A percentile compares a stretch with the other conserved stretches of the same genome.
These are phyloP conservation scores for Drosophila aldrichi DNA, from an alignment of 2,888 invertebrate genomes.

Conservation along the genomic window DNA sequence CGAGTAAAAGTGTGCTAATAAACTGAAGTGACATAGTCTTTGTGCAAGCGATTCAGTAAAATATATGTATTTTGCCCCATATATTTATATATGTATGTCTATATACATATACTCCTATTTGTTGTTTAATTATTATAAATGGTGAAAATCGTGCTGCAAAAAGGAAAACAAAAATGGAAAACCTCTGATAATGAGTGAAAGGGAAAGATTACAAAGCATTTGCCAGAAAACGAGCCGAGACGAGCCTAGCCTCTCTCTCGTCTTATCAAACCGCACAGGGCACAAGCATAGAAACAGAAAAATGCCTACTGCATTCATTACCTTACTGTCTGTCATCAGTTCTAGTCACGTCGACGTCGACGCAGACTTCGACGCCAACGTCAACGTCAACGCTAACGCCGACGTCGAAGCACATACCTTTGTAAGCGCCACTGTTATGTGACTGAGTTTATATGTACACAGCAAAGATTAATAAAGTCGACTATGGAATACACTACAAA, in stretches of 20 bases:
- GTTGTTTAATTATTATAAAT: neutral
- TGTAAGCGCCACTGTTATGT: slow-evolving; percentile 40
- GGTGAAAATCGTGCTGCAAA: neutral
- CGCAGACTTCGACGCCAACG: neutral
- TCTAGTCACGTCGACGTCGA: slow-evolving; percentile 21
- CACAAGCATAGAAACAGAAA: neutral
- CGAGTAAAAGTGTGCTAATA: slow-evolving; percentile 65
- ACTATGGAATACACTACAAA: slow-evolving; percentile 4
- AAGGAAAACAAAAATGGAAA: neutral
- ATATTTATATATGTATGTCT: neutral
- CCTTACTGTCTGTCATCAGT: slow-evolving; percentile 17
- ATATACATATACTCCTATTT: neutral
- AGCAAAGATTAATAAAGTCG: neutral
- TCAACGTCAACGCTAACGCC: neutral
- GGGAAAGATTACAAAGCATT: slow-evolving; percentile 1
- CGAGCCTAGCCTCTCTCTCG: neutral
- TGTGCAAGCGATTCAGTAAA: slow-evolving; percentile 5
- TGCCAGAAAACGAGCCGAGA: neutral
- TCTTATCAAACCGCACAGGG: slow-evolving; percentile 21
- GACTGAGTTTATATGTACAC: slow-evolving; percentile 16
- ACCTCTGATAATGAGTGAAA: slow-evolving; percentile 10
- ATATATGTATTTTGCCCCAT: neutral
- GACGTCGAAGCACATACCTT: neutral
- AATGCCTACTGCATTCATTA: slow-evolving; percentile 3
- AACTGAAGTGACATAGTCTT: slow-evolving; percentile 78